These are phyloP conservation scores for Actenoides hombroni DNA, from an alignment of 2,113 vertebrate species.

Conservation along the genomic window DNA sequence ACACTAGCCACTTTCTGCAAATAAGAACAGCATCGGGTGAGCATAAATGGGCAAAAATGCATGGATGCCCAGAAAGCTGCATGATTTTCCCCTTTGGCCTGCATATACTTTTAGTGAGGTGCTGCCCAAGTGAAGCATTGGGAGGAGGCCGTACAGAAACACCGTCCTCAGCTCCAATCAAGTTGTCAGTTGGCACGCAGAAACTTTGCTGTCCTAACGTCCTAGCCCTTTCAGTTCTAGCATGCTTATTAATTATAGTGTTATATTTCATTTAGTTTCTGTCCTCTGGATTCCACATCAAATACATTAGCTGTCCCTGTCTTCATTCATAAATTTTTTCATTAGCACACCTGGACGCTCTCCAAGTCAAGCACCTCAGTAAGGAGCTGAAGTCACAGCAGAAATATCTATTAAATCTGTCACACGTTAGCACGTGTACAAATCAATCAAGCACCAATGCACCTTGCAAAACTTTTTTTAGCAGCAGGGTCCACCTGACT, in stretches of 20 bases:
- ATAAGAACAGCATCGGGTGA: neutral
- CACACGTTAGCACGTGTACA: conserved; percentile 35
- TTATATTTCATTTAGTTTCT: neutral
- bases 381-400: conserved; percentile 57
- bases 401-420: conserved; percentile 62
- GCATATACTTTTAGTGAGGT: accelerated
- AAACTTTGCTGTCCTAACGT: neutral
- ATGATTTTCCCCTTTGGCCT: neutral
- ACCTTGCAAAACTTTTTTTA: conserved; percentile 47
- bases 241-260: neutral
- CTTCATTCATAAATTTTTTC: neutral
- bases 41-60: neutral
- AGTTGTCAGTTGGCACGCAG: neutral
- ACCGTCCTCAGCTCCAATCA: neutral
- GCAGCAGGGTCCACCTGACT: neutral
- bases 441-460: conserved; percentile 59
- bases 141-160: neutral
- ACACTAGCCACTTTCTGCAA: neutral
- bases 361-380: conserved; percentile 51
- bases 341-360: conserved; percentile 57
- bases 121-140: neutral
- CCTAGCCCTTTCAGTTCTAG: neutral
- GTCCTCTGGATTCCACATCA: neutral
- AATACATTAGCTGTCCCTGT: neutral
- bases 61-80: neutral